Evolutionary conservation across 2,888 invertebrate genomes (phyloP), one percentile per base, ranked within the genome.

Genomic region (Apodemia duryi): DNA sequence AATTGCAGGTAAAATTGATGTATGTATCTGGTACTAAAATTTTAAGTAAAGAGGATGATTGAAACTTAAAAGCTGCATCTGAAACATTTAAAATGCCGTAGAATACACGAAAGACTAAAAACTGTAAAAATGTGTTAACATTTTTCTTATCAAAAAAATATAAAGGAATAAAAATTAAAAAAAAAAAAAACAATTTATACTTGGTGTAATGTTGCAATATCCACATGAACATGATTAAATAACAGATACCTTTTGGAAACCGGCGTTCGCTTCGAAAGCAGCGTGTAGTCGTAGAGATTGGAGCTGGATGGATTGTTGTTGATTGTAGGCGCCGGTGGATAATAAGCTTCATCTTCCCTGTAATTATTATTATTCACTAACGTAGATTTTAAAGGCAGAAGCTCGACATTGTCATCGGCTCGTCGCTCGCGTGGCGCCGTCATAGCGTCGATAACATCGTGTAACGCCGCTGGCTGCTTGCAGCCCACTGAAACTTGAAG

Each of bases 231-330:
- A 57, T 68, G 67, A 69, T 67, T 67, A 62, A 66, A 67, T 69
- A 68, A 64, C 66, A 72, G 66, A 64, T 80, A 91, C 92, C 91
- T 83, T 81, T 92, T 92, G 2, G 91, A 92, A 65, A 91, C 92
- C 83, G 91, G 91, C 70, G 92, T 91, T 71, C 92, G 79, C 73
- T 92, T 92, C 52, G 92, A 92, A 65, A 92, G 81, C 70, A 91
- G 75, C 62, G 88, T 85, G 71, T 92, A 92, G 52, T 92, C 92
- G 72, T 83, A 78, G 41, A 84, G 75, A 69, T 84, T 89, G 1
- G 90, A 84, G 43, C 82, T 84, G 62, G 91, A 88, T 0, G 90
- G 88, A 67, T 84, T 83, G 65, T 79, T 82, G 70, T 80, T 82
- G 71, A 82, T 80, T 54, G 79, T 78, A 63, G 83, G 83, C 66